A percentile compares a stretch with the other conserved stretches of the same genome.
phyloP scores from a whole-genome alignment of 2,113 vertebrate genomes.

The Coturnix japonica region DNA sequence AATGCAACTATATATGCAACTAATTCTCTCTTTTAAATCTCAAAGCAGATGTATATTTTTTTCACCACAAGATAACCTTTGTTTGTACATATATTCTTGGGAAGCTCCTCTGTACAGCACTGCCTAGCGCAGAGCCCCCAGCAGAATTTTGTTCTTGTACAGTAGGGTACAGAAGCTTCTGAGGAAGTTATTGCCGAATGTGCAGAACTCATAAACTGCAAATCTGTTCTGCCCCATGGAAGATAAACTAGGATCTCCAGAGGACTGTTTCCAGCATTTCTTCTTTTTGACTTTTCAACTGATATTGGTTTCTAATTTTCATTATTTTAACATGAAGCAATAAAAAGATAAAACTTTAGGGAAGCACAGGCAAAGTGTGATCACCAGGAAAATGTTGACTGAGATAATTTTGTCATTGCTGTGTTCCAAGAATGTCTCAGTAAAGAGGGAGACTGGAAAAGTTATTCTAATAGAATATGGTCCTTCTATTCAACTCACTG shows the following conservation, averaged over 20 bases:
- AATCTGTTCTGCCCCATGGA: neutral
- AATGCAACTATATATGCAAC: neutral
- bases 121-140: neutral
- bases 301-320: neutral
- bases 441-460: neutral
- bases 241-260: neutral
- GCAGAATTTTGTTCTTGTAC: neutral
- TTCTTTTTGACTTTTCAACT: neutral
- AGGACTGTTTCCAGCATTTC: neutral
- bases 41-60: neutral
- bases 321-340: neutral
- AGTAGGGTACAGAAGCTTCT: neutral
- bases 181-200: neutral
- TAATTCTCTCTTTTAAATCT: neutral
- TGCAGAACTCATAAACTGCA: neutral
- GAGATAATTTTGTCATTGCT: neutral
- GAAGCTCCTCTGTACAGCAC: neutral
- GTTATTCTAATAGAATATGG: neutral
- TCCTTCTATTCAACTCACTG: neutral
- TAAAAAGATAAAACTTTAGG: conserved; percentile 1
- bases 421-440: neutral
- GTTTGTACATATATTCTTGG: neutral
- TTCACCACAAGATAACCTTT: neutral
- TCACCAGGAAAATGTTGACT: neutral
- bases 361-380: neutral